Conservation (phyloP, 2,797 vertebrate genomes). For the Fistularia tabacaria region DNA sequence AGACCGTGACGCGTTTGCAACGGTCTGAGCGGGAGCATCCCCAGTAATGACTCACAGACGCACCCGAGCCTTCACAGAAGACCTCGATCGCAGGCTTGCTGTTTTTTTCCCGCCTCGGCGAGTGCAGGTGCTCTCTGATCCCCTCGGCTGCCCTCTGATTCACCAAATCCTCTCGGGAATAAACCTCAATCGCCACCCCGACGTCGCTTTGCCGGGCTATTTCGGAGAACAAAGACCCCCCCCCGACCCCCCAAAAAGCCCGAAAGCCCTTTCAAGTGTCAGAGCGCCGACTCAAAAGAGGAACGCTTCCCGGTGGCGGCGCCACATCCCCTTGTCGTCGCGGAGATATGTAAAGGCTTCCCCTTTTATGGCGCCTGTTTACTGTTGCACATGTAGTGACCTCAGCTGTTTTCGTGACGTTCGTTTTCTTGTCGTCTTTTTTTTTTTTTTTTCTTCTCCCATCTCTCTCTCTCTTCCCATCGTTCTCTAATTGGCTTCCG, state of each 20-base stretch:
- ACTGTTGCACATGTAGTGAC: conserved; percentile 64
- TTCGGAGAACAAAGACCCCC: conserved; percentile 58
- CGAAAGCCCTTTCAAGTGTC: conserved; percentile 54
- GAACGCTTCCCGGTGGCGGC: conserved; percentile 50
- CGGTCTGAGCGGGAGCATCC: no score
- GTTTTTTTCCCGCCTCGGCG: conserved; percentile 8
- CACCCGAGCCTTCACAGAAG: neutral
- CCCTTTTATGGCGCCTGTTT: conserved; percentile 67
- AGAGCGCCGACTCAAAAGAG: conserved; percentile 48
- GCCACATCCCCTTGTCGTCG: conserved; percentile 65
- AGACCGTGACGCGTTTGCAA: no score
- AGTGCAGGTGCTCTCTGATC: conserved; percentile 42
- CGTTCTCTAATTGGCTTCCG: conserved; percentile 72
- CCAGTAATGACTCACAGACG: no score
- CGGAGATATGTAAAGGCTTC: conserved; percentile 57
- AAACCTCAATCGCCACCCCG: conserved; percentile 31
- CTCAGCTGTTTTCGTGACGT: conserved; percentile 69
- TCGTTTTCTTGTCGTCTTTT: conserved; percentile 60
- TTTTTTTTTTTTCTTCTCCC: no score
- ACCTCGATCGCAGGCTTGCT: conserved; percentile 7
- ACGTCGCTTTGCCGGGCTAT: conserved; percentile 40
- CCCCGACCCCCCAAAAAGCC: conserved; percentile 6
- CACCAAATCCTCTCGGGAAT: conserved; percentile 12
- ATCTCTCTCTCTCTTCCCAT: no score
- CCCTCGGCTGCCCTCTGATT: conserved; percentile 19